A percentile compares a stretch with the other conserved stretches of the same genome.
These are phyloP conservation scores for Agapornis roseicollis DNA, from an alignment of 2,113 vertebrate genomes.

Conservation along the genomic window DNA sequence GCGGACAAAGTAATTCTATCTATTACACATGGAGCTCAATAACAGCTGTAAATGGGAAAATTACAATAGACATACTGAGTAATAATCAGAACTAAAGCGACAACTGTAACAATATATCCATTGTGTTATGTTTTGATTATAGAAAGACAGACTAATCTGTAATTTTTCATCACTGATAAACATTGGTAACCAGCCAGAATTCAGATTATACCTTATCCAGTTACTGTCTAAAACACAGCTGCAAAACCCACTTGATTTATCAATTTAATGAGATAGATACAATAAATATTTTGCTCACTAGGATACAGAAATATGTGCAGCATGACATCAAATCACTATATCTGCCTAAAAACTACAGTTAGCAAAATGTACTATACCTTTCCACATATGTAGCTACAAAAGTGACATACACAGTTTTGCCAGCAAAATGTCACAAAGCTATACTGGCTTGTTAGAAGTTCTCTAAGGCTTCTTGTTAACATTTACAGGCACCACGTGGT, in stretches of 20 bases:
- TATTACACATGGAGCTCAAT: conserved; percentile 43
- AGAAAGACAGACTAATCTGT: conserved; percentile 21
- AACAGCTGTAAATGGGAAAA: conserved; percentile 60
- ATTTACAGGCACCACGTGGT: conserved; percentile 23
- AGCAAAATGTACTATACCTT: neutral
- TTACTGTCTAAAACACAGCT: neutral
- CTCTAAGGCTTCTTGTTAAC: conserved; percentile 66
- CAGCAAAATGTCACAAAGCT: conserved; percentile 54
- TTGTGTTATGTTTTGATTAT: conserved; percentile 25
- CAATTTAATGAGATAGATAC: neutral
- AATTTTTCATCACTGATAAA: conserved; percentile 46
- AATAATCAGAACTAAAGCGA: conserved; percentile 60
- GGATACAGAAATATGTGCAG: neutral
- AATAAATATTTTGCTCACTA: neutral
- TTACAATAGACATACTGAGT: conserved; percentile 54
- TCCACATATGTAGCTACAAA: neutral
- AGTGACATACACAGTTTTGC: conserved; percentile 33
- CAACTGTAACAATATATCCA: conserved; percentile 64
- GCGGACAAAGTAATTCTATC: conserved; percentile 39
- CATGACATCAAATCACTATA: conserved; percentile 5
- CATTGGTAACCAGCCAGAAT: neutral
- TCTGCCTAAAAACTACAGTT: conserved; percentile 9
- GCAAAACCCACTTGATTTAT: neutral
- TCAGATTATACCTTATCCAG: conserved; percentile 7
- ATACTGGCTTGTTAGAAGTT: conserved; percentile 63